phyloP scores from a whole-genome alignment of 1,140 invertebrate genomes.

The Macrobrachium rosenbergii region DNA sequence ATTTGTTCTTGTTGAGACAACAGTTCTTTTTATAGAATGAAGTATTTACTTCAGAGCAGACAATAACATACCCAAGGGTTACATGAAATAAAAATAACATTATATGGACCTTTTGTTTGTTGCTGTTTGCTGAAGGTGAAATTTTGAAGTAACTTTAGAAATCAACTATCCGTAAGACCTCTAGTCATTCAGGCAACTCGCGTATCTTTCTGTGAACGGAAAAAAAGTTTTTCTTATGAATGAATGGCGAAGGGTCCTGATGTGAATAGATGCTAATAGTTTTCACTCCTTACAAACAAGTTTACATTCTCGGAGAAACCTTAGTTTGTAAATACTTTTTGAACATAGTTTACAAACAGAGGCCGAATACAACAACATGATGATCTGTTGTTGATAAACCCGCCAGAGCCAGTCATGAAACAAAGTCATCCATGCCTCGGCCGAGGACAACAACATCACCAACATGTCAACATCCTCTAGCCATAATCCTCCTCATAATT shows the following conservation, averaged over 20 bases:
- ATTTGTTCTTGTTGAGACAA: too few relatives aligned
- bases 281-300: conserved; percentile 51
- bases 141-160: too few relatives aligned
- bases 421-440: conserved; percentile 20
- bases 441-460: conserved; percentile 21
- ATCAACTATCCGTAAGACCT: too few relatives aligned
- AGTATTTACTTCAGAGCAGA: too few relatives aligned
- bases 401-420: conserved; percentile 49
- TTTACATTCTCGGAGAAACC: conserved; percentile 59
- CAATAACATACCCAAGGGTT: too few relatives aligned
- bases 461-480: conserved; percentile 1
- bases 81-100: too few relatives aligned
- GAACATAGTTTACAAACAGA: conserved; percentile 59
- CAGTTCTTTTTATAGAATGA: too few relatives aligned
- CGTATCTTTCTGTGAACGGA: too few relatives aligned
- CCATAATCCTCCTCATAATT: conserved; percentile 4
- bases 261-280: conserved; percentile 36
- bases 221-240: conserved; percentile 7
- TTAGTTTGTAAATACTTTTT: conserved; percentile 61
- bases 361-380: conserved; percentile 57
- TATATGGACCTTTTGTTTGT: too few relatives aligned
- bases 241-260: conserved; percentile 8
- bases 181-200: too few relatives aligned
- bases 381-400: conserved; percentile 63
- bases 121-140: too few relatives aligned